Evolutionary conservation across 2,113 vertebrate species (phyloP).

Genomic region (Triplophysa dalaica): DNA sequence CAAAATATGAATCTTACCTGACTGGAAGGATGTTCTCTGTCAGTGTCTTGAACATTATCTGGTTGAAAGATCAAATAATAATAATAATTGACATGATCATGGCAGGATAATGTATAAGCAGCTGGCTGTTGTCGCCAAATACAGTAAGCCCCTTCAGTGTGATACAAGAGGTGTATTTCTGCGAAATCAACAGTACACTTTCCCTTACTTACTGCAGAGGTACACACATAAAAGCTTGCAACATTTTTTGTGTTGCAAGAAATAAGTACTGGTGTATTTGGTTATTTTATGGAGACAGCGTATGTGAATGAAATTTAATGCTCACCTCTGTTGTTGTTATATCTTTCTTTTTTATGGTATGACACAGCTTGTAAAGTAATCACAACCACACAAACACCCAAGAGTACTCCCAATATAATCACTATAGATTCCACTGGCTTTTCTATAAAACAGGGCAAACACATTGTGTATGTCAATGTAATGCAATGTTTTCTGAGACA

Average conservation of each 20-base stretch:
- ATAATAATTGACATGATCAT: no score
- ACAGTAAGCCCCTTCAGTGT: no score
- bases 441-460: neutral
- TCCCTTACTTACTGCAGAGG: no score
- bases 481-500: neutral
- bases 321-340: constrained; percentile 16
- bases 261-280: no score
- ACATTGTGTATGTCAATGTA: neutral
- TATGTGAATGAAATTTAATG: neutral
- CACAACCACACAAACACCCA: constrained; percentile 15
- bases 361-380: neutral
- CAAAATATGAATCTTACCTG: neutral
- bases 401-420: neutral
- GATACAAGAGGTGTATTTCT: no score
- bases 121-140: no score
- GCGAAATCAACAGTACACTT: no score
- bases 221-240: no score
- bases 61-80: neutral
- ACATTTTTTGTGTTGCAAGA: no score
- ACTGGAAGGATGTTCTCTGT: neutral
- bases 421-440: neutral
- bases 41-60: neutral
- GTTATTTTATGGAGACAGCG: neutral
- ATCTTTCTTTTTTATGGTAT: constrained; percentile 17
- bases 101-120: no score